Base-by-base conservation (phyloP, 2,888 invertebrate species). In the Rhagonycha fulva region DNA sequence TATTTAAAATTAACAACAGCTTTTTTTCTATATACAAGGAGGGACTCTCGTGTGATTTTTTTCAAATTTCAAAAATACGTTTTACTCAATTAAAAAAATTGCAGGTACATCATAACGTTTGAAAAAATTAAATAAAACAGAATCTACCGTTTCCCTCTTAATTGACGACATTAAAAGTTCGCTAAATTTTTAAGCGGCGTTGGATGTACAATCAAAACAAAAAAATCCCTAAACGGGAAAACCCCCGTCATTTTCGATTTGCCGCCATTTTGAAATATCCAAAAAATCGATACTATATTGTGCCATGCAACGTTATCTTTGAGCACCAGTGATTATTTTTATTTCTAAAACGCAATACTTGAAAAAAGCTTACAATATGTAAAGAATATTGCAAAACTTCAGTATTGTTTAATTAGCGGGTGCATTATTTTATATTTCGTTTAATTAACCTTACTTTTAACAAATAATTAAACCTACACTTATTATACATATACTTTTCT, bases 311-410 rank as follows among this genome's bases (percentile, higher is more conserved):
- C 62, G 30, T 63, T 62, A 67, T 80, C 79, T 81, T 86, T 87
- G 86, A 87, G 87, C 87, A 87, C 86, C 86, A 84, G 84, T 83
- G 80, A 81, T 84, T 83, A 82, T 71, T 70, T 78, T 80, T 77
- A 79, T 79, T 76, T 63, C 72, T 14, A 63, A 60, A 79, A 78
- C 76, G 80, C 82, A 82, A 83, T 82, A 83, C 82, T 82, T 80
- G 81, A 82, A 82, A 79, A 76, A 80, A 82, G 63, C 63, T 66
- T 66, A 24, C 63, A 66, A 66, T 66, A 66, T 66, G 63, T 66
- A 66, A 66, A 66, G 63, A 68, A 68, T 68, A 68, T 68, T 74
- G 63, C 63, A 63, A 71, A 73, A 62, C 62, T 69, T 72, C 28
- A 66, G 26, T 76, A 26, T 14, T 28, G 28, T 62, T 60, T 62